Evolutionary conservation across 92 coral and sea anemone genomes (phyloP).

Genomic region (Epizoanthus scotinus): DNA sequence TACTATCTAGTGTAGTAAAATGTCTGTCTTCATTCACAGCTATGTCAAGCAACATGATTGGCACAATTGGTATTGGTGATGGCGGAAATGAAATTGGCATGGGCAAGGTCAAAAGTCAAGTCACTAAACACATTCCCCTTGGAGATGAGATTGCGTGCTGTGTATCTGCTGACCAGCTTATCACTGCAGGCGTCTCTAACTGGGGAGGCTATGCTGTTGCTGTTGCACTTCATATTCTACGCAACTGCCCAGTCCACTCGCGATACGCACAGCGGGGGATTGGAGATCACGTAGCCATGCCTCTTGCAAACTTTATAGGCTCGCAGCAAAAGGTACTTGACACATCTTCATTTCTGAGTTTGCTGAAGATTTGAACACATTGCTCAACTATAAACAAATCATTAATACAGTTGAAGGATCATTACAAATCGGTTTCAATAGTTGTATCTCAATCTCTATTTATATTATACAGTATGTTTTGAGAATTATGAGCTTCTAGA

Average conservation of each 20-base stretch:
- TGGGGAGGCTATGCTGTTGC: constrained; percentile 75
- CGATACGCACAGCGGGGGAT: constrained; percentile 63
- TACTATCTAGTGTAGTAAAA: too few relatives aligned
- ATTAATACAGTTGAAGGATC: background rate
- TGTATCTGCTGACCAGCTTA: constrained; percentile 72
- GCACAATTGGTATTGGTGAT: constrained; percentile 91
- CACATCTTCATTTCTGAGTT: background rate
- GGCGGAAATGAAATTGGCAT: constrained; percentile 98
- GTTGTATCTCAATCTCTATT: too few relatives aligned
- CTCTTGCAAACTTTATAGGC: constrained; percentile 12
- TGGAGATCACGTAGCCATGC: constrained; percentile 31
- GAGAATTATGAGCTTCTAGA: too few relatives aligned
- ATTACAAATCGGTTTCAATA: too few relatives aligned
- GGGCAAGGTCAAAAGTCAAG: constrained; percentile 80
- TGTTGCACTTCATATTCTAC: constrained; percentile 45
- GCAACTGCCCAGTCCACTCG: constrained; percentile 66
- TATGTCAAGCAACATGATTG: constrained; percentile 28
- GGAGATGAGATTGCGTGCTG: constrained; percentile 75
- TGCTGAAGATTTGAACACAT: background rate
- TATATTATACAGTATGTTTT: too few relatives aligned
- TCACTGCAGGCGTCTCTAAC: constrained; percentile 97
- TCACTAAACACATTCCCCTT: constrained; percentile 59
- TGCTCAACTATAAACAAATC: background rate
- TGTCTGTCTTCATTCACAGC: constrained; percentile 35
- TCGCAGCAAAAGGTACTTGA: constrained; percentile 26